phyloP scores from a whole-genome alignment of 1,140 invertebrate genomes.

The Sarcophaga peregrina region DNA sequence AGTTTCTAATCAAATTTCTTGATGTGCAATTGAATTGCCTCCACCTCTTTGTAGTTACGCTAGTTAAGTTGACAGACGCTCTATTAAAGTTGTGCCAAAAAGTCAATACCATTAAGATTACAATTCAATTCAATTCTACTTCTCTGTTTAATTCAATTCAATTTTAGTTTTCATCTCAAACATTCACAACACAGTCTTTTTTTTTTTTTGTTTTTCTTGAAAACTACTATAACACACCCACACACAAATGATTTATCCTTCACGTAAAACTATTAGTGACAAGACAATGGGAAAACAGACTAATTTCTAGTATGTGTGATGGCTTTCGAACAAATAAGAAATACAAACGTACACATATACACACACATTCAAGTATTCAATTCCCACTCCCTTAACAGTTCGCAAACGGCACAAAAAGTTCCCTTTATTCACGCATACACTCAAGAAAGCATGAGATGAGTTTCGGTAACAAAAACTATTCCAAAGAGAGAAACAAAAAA shows the following conservation, averaged over 20 bases:
- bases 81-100: slow-evolving; percentile 1
- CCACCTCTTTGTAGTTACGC: neutral
- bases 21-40: neutral
- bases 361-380: no score
- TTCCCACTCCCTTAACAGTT: no score
- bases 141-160: no score
- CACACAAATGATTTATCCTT: neutral
- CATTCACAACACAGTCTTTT: no score
- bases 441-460: neutral
- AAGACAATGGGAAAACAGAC: neutral
- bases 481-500: neutral
- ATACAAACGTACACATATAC: no score
- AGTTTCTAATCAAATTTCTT: neutral
- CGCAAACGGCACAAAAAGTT: no score
- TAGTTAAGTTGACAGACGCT: neutral
- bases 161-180: no score
- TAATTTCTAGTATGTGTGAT: neutral
- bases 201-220: no score
- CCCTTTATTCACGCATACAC: neutral
- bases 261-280: neutral
- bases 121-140: neutral
- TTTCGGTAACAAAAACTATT: neutral
- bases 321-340: neutral
- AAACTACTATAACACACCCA: no score
- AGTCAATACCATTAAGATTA: slow-evolving; percentile 14